Percentiles rank a stretch among this genome's conserved stretches.
Evolutionary conservation across 2,888 invertebrate genomes (phyloP).

Genomic region (Hirtodrosophila duncani): DNA sequence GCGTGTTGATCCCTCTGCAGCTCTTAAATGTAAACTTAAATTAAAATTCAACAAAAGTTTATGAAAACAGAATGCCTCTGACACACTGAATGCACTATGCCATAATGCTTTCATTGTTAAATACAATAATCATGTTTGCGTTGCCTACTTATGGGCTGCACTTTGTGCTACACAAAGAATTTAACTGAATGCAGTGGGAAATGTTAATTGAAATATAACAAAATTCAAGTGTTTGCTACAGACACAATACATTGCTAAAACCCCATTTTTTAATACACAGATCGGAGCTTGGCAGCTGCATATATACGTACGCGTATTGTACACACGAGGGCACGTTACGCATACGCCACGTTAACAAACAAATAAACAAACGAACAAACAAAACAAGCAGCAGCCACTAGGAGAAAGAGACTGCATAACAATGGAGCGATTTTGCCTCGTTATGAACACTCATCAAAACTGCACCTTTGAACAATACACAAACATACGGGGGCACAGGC

Average conservation of each 20-base stretch:
- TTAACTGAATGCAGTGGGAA: constrained; percentile 3
- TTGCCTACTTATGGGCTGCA: not conserved
- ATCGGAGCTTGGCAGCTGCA: constrained; percentile 36
- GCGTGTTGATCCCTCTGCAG: too few relatives aligned
- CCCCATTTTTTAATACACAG: constrained; percentile 51
- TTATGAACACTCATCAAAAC: constrained; percentile 75
- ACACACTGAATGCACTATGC: too few relatives aligned
- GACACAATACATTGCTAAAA: constrained; percentile 27
- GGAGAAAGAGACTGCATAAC: constrained; percentile 44
- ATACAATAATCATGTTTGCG: not conserved
- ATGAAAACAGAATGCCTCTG: too few relatives aligned
- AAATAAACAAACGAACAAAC: constrained; percentile 29
- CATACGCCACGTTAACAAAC: constrained; percentile 62
- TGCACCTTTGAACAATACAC: constrained; percentile 67
- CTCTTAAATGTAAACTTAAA: too few relatives aligned
- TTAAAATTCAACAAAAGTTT: too few relatives aligned
- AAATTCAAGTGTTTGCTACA: constrained; percentile 27
- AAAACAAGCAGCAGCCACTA: constrained; percentile 47
- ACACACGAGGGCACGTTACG: constrained; percentile 54
- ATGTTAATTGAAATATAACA: constrained; percentile 52
- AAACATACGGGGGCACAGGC: constrained; percentile 17
- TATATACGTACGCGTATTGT: constrained; percentile 19
- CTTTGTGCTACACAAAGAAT: not conserved
- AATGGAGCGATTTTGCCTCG: constrained; percentile 74
- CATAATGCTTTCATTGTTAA: not conserved